Percentiles rank a stretch among this genome's conserved stretches.
Evolutionary conservation across 2,113 vertebrate species (phyloP).

Genomic region (Ageneiosus marmoratus): DNA sequence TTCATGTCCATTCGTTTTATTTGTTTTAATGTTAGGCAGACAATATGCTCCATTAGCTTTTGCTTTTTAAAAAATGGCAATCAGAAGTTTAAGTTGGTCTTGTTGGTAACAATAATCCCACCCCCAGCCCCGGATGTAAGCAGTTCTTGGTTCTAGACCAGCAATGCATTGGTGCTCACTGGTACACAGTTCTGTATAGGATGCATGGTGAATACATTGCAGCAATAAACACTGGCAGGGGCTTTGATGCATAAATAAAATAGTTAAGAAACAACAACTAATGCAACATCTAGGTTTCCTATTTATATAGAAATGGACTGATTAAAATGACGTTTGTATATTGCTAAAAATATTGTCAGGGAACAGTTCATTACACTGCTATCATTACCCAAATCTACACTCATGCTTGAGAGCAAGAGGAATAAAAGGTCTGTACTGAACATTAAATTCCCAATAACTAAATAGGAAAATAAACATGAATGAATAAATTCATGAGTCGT

Average conservation of each 20-base stretch:
- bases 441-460: not conserved
- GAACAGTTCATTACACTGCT: not conserved
- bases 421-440: not conserved
- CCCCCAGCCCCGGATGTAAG: too few relatives aligned
- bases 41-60: too few relatives aligned
- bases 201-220: too few relatives aligned
- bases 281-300: not conserved
- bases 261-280: too few relatives aligned
- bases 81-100: too few relatives aligned
- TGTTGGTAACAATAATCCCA: too few relatives aligned
- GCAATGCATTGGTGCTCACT: too few relatives aligned
- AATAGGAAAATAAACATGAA: not conserved
- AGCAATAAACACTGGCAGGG: not conserved
- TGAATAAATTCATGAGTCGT: constrained; percentile 11
- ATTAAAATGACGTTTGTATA: not conserved
- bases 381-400: not conserved
- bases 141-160: too few relatives aligned
- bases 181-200: too few relatives aligned
- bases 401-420: not conserved
- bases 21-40: too few relatives aligned
- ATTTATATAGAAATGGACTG: not conserved
- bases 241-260: not conserved
- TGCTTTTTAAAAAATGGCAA: too few relatives aligned
- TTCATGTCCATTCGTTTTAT: too few relatives aligned
- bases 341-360: not conserved